Conservation (phyloP, 2,888 invertebrate species). For the Stomorhina lunata region DNA sequence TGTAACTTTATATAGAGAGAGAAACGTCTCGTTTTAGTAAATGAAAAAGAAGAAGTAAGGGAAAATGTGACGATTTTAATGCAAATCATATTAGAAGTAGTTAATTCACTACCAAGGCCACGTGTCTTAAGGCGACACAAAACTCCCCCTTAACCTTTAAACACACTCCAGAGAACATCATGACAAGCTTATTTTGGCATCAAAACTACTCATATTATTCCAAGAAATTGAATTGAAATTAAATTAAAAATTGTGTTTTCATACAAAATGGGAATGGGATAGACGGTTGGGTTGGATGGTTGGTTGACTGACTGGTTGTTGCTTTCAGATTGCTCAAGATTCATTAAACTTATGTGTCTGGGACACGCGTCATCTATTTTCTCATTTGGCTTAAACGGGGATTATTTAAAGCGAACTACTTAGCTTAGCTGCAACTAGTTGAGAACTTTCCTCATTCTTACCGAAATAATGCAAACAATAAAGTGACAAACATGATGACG, state of each 20-base stretch:
- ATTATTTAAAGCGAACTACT: constrained; percentile 74
- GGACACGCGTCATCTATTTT: constrained; percentile 61
- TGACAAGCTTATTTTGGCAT: constrained; percentile 48
- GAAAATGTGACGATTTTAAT: constrained; percentile 55
- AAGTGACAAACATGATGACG: constrained; percentile 17
- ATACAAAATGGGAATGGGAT: too few species aligned
- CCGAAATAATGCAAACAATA: background rate
- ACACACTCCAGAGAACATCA: too few species aligned
- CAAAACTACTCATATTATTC: constrained; percentile 33
- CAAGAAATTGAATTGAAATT: constrained; percentile 48
- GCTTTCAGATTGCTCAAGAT: too few species aligned
- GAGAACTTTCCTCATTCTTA: constrained; percentile 45
- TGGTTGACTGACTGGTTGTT: background rate
- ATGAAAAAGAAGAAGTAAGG: background rate
- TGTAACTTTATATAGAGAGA: constrained; percentile 50
- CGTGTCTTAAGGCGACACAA: constrained; percentile 51
- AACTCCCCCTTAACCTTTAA: background rate
- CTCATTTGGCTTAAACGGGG: constrained; percentile 62
- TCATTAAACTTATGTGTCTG: constrained; percentile 1
- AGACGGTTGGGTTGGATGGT: too few species aligned
- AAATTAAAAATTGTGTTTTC: too few species aligned
- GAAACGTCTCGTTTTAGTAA: constrained; percentile 16
- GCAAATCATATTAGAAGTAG: constrained; percentile 58
- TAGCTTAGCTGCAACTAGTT: constrained; percentile 76
- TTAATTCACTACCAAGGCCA: constrained; percentile 61